phyloP scores from a whole-genome alignment of 2,888 invertebrate genomes.

The Tetropium fuscum region DNA sequence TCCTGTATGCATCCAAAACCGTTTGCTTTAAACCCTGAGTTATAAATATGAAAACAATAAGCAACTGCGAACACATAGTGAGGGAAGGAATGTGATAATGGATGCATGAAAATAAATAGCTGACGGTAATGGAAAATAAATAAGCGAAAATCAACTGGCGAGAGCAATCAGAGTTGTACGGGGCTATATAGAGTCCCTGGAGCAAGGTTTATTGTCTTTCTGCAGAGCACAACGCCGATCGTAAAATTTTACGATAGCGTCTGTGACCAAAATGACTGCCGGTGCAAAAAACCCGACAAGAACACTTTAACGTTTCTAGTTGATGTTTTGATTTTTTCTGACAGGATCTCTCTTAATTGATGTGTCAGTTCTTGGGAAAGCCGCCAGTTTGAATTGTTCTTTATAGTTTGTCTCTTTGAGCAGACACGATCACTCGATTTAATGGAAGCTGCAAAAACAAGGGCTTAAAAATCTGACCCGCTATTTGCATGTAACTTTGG shows the following conservation, averaged over 20 bases:
- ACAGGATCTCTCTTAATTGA: slow-evolving; percentile 60
- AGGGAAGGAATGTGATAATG: slow-evolving; percentile 5
- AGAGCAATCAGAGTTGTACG: slow-evolving; percentile 6
- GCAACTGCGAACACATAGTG: slow-evolving; percentile 1
- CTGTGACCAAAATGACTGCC: slow-evolving; percentile 60
- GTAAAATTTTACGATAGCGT: slow-evolving; percentile 61
- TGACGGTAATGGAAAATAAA: slow-evolving; percentile 12
- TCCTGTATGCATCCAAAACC: no score
- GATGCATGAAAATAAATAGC: slow-evolving; percentile 5
- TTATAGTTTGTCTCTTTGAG: slow-evolving; percentile 50
- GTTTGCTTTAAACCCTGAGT: no score
- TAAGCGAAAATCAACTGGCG: slow-evolving; percentile 5
- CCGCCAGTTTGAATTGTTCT: slow-evolving; percentile 59
- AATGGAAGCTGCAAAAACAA: slow-evolving; percentile 28
- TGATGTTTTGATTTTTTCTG: slow-evolving; percentile 62
- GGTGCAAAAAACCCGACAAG: slow-evolving; percentile 52
- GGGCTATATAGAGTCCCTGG: slow-evolving; percentile 3
- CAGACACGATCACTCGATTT: slow-evolving; percentile 31
- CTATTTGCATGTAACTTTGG: slow-evolving; percentile 45
- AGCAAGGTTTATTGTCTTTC: slow-evolving; percentile 37
- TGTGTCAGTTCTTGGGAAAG: slow-evolving; percentile 62
- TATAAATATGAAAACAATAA: slow-evolving; percentile 3
- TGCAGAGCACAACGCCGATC: slow-evolving; percentile 44
- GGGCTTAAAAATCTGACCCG: slow-evolving; percentile 20
- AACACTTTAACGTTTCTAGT: slow-evolving; percentile 59